These are phyloP conservation scores for Amiota communis DNA, from an alignment of 2,888 invertebrate genomes.

Conservation along the genomic window DNA sequence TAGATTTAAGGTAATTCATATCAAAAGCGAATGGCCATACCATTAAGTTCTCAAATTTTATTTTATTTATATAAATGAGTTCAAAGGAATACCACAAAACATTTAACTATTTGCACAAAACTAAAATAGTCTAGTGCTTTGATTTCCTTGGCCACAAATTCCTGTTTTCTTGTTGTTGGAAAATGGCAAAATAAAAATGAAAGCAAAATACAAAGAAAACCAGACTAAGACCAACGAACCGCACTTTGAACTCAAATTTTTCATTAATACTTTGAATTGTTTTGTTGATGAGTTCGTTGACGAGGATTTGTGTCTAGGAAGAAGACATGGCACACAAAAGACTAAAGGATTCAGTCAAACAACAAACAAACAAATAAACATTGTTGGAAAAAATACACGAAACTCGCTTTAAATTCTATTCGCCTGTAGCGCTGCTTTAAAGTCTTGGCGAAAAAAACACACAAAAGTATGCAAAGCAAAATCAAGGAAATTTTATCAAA, in stretches of 20 bases:
- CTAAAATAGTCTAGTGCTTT: conserved; percentile 7
- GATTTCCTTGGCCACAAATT: background rate
- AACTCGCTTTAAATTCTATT: background rate
- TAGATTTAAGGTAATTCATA: too few relatives aligned
- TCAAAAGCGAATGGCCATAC: too few relatives aligned
- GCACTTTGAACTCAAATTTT: background rate
- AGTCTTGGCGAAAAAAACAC: background rate
- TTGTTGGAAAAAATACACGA: background rate
- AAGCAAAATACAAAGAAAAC: background rate
- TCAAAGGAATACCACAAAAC: background rate
- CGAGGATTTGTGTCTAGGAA: background rate
- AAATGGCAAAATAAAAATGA: too few relatives aligned
- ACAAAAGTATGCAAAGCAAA: conserved; percentile 20
- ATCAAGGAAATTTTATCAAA: background rate
- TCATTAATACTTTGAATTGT: conserved; percentile 3
- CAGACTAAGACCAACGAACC: background rate
- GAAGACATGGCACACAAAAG: background rate
- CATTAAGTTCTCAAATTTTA: background rate
- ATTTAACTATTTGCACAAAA: background rate
- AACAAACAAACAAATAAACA: conserved; percentile 7
- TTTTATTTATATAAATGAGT: background rate
- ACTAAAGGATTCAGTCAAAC: background rate
- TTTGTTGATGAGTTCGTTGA: background rate
- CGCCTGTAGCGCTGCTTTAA: background rate
- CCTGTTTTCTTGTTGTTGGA: too few relatives aligned